Conservation (phyloP, 2,888 invertebrate genomes). For the Eilema caniola region DNA sequence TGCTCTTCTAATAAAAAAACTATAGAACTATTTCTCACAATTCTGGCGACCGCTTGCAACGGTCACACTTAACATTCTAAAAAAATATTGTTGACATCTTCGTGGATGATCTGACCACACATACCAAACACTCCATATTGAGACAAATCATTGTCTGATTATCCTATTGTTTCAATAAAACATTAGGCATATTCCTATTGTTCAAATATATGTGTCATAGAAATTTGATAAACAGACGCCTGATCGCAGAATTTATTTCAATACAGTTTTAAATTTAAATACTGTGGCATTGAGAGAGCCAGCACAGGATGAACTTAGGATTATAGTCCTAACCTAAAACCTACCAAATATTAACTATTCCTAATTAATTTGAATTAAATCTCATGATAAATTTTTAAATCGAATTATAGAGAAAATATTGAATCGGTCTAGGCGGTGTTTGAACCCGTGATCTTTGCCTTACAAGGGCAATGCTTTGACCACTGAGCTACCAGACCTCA, state of each 20-base stretch:
- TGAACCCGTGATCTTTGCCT: too few relatives aligned
- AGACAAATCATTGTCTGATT: conserved; percentile 26
- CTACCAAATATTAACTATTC: too few relatives aligned
- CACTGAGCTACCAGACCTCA: too few relatives aligned
- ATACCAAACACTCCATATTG: conserved; percentile 9
- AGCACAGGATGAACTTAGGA: neutral
- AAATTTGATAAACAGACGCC: neutral
- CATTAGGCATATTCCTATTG: conserved; percentile 17
- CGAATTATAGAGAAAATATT: too few relatives aligned
- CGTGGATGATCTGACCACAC: conserved; percentile 20
- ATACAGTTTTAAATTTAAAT: neutral
- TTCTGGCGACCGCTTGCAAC: conserved; percentile 13
- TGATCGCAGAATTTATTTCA: neutral
- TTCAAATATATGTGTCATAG: neutral
- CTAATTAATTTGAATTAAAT: too few relatives aligned
- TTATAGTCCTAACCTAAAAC: too few relatives aligned
- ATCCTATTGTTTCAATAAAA: conserved; percentile 30
- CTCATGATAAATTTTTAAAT: too few relatives aligned
- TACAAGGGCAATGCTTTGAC: too few relatives aligned
- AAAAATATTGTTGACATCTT: conserved; percentile 28
- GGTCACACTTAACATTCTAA: conserved; percentile 19
- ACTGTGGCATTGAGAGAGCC: neutral
- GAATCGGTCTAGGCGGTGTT: too few relatives aligned
- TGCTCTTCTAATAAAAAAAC: neutral
- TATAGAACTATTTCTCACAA: conserved; percentile 24